Base-by-base conservation (phyloP, 23 tunicate genomes). In the Trididemnum clinides region DNA sequence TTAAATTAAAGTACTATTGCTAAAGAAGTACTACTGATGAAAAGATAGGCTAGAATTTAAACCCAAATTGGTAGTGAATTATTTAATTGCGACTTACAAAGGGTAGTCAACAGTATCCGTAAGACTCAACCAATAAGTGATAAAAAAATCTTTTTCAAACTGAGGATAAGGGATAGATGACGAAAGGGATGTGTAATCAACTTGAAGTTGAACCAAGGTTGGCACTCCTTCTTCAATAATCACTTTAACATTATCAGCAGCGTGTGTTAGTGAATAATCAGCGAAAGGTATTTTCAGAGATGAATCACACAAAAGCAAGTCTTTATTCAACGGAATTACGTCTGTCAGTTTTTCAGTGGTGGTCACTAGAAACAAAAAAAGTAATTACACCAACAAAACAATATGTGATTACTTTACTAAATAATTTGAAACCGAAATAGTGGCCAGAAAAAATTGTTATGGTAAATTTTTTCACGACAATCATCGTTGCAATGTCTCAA, bases 51-150 rank as follows among this genome's bases (percentile, higher is more conserved):
- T n/a, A n/a, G n/a, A n/a, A n/a, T n/a, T n/a, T n/a, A n/a, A n/a
- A n/a, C n/a, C n/a, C n/a, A n/a, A n/a, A n/a, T n/a, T n/a, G n/a
- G n/a, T n/a, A n/a, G n/a, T n/a, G n/a, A n/a, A n/a, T n/a, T n/a
- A n/a, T n/a, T n/a, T n/a, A n/a, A n/a, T n/a, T n/a, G n/a, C 10
- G 10, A 28, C 80, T 73, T 73, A 73, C 80, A 73, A 36, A 23
- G 80, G 80, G 22, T 36, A 73, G 5, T 5, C 22, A 7, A 39
- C 27, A 23, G 37, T 38, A n/a, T 26, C 26, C 28, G 80, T 7
- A 3, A 73, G 22, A 38, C 80, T 73, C 29, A 73, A 39, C 80
- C 80, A 73, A 5, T 36, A 22, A 2, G 54, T 19, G 7, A 73
- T 27, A 2, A 2, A 39, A 73, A 12, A 73, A 38, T 73, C 80